These are phyloP conservation scores for Teinopalpus imperialis DNA, from an alignment of 2,888 invertebrate genomes.

Conservation along the genomic window DNA sequence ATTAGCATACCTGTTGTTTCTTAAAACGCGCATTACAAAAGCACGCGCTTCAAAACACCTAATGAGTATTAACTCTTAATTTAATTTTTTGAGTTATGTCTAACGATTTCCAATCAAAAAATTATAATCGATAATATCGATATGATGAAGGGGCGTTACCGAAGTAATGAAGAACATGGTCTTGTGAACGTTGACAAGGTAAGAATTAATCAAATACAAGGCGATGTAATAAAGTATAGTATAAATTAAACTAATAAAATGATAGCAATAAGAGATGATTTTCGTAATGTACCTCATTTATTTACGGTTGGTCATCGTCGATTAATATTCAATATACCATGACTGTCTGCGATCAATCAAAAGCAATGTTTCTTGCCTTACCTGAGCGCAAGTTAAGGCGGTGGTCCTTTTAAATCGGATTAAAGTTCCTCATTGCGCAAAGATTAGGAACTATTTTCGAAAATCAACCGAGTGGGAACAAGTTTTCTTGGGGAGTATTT, in stretches of 20 bases:
- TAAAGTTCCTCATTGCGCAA: too few relatives aligned
- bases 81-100: too few relatives aligned
- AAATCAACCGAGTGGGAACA: too few relatives aligned
- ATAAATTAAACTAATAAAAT: slow-evolving; percentile 2
- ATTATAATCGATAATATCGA: slow-evolving; percentile 35
- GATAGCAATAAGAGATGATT: slow-evolving; percentile 30
- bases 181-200: slow-evolving; percentile 58
- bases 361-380: slow-evolving; percentile 39
- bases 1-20: too few relatives aligned
- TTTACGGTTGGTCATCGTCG: slow-evolving; percentile 70
- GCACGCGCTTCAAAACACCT: too few relatives aligned
- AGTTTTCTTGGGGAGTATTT: too few relatives aligned
- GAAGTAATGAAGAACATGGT: slow-evolving; percentile 51
- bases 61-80: too few relatives aligned
- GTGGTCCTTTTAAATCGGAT: background rate
- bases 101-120: slow-evolving; percentile 42
- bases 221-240: slow-evolving; percentile 5
- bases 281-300: slow-evolving; percentile 61
- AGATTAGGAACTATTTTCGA: too few relatives aligned
- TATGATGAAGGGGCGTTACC: slow-evolving; percentile 62
- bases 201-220: slow-evolving; percentile 58
- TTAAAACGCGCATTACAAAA: too few relatives aligned
- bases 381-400: background rate
- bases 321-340: slow-evolving; percentile 65
- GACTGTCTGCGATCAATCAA: slow-evolving; percentile 67